A percentile compares a stretch with the other conserved stretches of the same genome.
phyloP scores from a whole-genome alignment of 92 coral and sea anemone species.

The Umimayanthus chanpuru region DNA sequence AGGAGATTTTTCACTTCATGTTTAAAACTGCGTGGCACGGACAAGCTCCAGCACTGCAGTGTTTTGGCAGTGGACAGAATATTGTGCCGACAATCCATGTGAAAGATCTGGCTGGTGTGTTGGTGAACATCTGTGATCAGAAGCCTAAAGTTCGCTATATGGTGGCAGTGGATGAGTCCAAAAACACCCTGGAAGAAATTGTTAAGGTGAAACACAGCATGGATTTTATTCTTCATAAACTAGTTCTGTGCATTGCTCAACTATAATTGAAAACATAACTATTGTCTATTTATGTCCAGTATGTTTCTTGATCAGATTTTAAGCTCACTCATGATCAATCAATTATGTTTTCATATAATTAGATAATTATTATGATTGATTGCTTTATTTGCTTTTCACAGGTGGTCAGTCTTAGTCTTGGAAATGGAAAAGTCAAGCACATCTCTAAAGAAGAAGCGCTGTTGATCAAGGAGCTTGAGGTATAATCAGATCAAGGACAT shows the following conservation, averaged over 20 bases:
- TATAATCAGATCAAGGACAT: constrained; percentile 4
- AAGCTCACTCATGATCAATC: neutral
- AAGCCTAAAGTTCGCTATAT: constrained; percentile 94
- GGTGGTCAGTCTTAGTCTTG: constrained; percentile 86
- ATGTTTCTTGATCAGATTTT: neutral
- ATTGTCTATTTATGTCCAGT: neutral
- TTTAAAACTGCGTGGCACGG: constrained; percentile 99
- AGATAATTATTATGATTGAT: no score
- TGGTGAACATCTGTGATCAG: constrained; percentile 92
- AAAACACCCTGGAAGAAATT: constrained; percentile 96
- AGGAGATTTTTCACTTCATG: constrained; percentile 95
- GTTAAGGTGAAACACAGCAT: constrained; percentile 71
- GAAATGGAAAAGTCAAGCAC: constrained; percentile 92
- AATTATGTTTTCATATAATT: neutral
- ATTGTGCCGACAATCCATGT: constrained; percentile 93
- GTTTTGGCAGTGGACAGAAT: constrained; percentile 95
- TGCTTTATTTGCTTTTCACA: constrained; percentile 17
- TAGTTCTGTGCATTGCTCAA: neutral
- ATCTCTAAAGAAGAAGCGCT: constrained; percentile 95
- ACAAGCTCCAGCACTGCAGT: constrained; percentile 93
- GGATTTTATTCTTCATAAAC: neutral
- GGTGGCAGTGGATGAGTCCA: constrained; percentile 96
- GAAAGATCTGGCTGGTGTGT: constrained; percentile 83
- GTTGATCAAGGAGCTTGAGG: constrained; percentile 97
- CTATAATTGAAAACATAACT: neutral